These are phyloP conservation scores for Sebastes baramenuke DNA, from an alignment of 2,797 vertebrate species.

Conservation along the genomic window DNA sequence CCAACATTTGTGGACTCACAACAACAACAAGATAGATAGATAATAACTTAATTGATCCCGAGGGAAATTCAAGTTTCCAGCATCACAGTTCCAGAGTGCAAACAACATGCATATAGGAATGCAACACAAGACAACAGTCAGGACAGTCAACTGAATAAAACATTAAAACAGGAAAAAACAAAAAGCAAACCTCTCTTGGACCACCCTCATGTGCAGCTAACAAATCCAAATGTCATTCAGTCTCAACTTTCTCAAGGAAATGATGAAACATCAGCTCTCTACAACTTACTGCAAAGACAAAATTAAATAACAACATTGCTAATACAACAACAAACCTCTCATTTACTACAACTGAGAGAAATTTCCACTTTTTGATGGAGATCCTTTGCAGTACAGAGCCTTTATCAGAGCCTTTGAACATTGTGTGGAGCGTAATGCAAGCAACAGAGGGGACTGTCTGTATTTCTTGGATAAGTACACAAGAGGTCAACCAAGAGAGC, in stretches of 20 bases:
- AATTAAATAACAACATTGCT: slow-evolving; percentile 26
- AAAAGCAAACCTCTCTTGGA: background rate
- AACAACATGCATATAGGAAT: too few species aligned
- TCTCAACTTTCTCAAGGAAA: background rate
- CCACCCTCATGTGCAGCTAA: background rate
- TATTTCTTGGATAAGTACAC: background rate
- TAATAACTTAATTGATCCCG: too few species aligned
- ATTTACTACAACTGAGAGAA: slow-evolving; percentile 21
- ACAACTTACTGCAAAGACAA: slow-evolving; percentile 3
- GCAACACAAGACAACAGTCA: too few species aligned
- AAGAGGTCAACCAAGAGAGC: background rate
- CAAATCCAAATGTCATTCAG: background rate
- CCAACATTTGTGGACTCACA: too few species aligned
- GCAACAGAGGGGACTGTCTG: slow-evolving; percentile 1
- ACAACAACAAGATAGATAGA: too few species aligned
- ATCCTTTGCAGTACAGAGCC: slow-evolving; percentile 18
- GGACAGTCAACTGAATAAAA: too few species aligned
- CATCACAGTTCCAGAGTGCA: too few species aligned
- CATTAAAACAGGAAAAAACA: background rate
- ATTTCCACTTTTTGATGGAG: slow-evolving; percentile 23
- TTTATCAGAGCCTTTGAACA: slow-evolving; percentile 33
- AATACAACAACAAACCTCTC: slow-evolving; percentile 13
- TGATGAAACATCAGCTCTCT: background rate
- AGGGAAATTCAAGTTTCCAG: too few species aligned
- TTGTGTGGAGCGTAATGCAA: slow-evolving; percentile 13